Base-by-base conservation (phyloP, 2,888 invertebrate species). In the Macrophya alboannulata region DNA sequence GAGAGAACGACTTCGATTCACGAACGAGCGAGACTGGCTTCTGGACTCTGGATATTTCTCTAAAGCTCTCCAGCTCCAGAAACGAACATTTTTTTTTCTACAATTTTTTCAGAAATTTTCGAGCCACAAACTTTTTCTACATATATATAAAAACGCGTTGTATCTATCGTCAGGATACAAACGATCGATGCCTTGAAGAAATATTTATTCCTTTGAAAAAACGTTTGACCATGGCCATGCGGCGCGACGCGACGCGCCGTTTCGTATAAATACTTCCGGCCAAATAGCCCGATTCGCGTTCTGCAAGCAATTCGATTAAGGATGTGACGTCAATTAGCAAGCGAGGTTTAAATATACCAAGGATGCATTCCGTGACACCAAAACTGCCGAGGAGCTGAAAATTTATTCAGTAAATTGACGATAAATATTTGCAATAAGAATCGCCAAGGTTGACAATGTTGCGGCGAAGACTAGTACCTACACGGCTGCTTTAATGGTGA, bases 291-390 rank as follows among this genome's bases (percentile, higher is more conserved):
- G 45, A n/a, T 45, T 74, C 72, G 40, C 72, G 45, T 74, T 45
- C 21, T 21, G 72, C 43, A 45, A 45, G 45, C 21, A 25, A 9
- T 8, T 77, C 77, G 77, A 77, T 77, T 55, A 9, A 77, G 77
- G 77, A 77, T 77, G 77, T 55, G 77, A 77, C 77, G 77, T 77
- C 77, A 55, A 51, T 31, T 17, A 31, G n/a, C 31, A 31, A 55
- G 51, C 55, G 17, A 77, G 77, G 15, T 31, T 45, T n/a, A 25
- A 45, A 74, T n/a, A 74, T n/a, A 45, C 72, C 21, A 74, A 45
- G 77, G 31, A 77, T 55, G 77, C 77, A 77, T 77, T 51, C 77
- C 51, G 25, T 77, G 77, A 15, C 25, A 45, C 76, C 45, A 51
- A 31, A 25, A 76, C 51, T 25, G 31, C 31, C 12, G 37, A 31